Conservation (phyloP, 2,797 vertebrate species). For the Oryzias dopingdopingensis region DNA sequence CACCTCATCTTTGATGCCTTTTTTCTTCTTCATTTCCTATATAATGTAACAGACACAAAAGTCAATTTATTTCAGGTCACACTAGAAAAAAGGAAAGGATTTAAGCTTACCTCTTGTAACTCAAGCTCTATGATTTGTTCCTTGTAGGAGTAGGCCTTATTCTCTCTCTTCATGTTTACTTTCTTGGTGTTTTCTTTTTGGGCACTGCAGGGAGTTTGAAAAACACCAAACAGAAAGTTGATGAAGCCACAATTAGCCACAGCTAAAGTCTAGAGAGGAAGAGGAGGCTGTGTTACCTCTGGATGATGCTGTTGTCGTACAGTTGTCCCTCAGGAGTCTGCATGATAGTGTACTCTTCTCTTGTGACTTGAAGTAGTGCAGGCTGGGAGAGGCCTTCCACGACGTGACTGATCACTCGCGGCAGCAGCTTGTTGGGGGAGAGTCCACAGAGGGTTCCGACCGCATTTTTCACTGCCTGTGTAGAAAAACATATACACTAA, state of each 20-base stretch:
- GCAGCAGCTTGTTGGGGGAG: slow-evolving; percentile 86
- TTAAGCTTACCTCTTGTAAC: slow-evolving; percentile 87
- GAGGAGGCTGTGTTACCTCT: slow-evolving; percentile 76
- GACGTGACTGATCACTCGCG: slow-evolving; percentile 83
- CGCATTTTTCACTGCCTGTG: slow-evolving; percentile 88
- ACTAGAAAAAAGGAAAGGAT: background rate
- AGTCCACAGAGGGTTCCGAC: slow-evolving; percentile 85
- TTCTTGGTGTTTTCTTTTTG: slow-evolving; percentile 94
- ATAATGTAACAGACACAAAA: slow-evolving; percentile 5
- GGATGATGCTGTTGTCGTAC: slow-evolving; percentile 92
- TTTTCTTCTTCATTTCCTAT: slow-evolving; percentile 97
- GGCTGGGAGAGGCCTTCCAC: slow-evolving; percentile 80
- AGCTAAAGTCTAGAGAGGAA: background rate
- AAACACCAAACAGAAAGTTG: background rate
- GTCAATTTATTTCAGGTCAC: background rate
- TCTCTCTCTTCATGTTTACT: slow-evolving; percentile 95
- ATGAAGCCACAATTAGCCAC: background rate
- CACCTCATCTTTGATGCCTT: slow-evolving; percentile 94
- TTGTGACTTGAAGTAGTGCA: slow-evolving; percentile 84
- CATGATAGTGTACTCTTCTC: slow-evolving; percentile 93
- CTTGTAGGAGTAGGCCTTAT: slow-evolving; percentile 97
- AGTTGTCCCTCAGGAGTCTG: slow-evolving; percentile 88
- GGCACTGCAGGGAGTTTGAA: slow-evolving; percentile 74
- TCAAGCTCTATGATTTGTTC: slow-evolving; percentile 98
- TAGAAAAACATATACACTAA: slow-evolving; percentile 1